These are phyloP conservation scores for Trichopoda pennipes DNA, from an alignment of 2,888 invertebrate genomes.

Conservation along the genomic window DNA sequence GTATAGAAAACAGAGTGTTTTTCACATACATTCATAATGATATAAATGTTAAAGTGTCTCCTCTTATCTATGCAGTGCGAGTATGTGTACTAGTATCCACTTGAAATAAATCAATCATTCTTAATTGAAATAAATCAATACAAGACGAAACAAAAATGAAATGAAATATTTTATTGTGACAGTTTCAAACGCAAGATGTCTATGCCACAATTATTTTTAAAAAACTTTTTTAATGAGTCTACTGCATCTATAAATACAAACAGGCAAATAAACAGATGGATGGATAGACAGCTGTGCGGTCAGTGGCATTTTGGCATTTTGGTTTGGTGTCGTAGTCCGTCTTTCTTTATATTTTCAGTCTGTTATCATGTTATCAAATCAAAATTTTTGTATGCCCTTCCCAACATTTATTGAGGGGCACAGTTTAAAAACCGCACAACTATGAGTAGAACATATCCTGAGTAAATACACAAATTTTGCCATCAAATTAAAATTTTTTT, in stretches of 20 bases:
- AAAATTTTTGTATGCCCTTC: too few species aligned
- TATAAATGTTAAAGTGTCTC: too few species aligned
- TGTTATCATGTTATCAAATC: conserved; percentile 26
- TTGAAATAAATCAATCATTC: conserved; percentile 45
- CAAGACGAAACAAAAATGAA: conserved; percentile 20
- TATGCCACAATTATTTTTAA: conserved; percentile 32
- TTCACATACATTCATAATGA: too few species aligned
- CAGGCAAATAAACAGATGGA: too few species aligned
- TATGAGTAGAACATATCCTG: too few species aligned
- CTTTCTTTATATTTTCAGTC: conserved; percentile 67
- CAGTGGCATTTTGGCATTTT: conserved; percentile 68
- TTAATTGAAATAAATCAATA: conserved; percentile 49
- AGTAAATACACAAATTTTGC: too few species aligned
- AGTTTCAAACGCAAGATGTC: conserved; percentile 29
- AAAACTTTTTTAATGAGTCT: conserved; percentile 3
- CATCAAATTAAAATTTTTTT: too few species aligned
- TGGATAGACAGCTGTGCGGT: conserved; percentile 57
- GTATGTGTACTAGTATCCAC: conserved; percentile 18
- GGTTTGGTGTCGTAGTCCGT: conserved; percentile 62
- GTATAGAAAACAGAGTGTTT: neutral
- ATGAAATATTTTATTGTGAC: conserved; percentile 45
- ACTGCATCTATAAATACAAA: too few species aligned
- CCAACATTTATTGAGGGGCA: too few species aligned
- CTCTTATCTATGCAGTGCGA: neutral
- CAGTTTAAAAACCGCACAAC: too few species aligned